phyloP scores from a whole-genome alignment of 2,797 vertebrate genomes.

The Myotis myotis region DNA sequence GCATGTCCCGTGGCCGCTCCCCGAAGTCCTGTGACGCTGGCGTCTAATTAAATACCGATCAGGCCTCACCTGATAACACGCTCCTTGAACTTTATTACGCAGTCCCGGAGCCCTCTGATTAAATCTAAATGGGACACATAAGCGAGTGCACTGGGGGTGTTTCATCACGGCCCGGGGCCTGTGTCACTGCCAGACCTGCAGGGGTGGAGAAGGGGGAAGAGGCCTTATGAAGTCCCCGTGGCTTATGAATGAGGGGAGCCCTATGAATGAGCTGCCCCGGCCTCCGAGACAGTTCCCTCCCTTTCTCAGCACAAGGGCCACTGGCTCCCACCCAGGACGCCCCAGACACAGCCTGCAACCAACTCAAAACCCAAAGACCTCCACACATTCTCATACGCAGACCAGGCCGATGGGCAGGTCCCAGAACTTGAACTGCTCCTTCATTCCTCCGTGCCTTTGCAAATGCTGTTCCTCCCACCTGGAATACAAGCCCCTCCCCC shows the following conservation, averaged over 20 bases:
- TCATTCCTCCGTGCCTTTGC: not conserved
- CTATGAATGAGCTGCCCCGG: too few species aligned
- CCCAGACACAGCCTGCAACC: not conserved
- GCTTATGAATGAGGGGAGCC: not conserved
- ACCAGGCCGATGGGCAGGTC: not conserved
- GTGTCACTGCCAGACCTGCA: not conserved
- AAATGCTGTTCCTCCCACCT: not conserved
- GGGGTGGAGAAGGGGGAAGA: not conserved
- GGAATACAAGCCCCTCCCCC: not conserved
- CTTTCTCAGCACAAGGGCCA: not conserved
- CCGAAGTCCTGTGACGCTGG: not conserved
- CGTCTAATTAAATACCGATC: constrained; percentile 54
- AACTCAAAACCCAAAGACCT: not conserved
- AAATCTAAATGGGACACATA: not conserved
- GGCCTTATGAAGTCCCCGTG: not conserved
- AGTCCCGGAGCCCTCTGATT: constrained; percentile 22
- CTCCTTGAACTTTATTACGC: constrained; percentile 26
- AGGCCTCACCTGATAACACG: constrained; percentile 34
- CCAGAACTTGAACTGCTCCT: not conserved
- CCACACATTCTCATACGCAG: not conserved
- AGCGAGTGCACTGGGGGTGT: not conserved
- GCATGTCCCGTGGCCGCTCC: not conserved
- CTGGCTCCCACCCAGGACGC: not conserved
- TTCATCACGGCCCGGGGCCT: not conserved
- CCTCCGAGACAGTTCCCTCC: not conserved